These are phyloP conservation scores for Holothuria leucospilota DNA, from an alignment of 53 echinoderm and acorn worm species.

Conservation along the genomic window DNA sequence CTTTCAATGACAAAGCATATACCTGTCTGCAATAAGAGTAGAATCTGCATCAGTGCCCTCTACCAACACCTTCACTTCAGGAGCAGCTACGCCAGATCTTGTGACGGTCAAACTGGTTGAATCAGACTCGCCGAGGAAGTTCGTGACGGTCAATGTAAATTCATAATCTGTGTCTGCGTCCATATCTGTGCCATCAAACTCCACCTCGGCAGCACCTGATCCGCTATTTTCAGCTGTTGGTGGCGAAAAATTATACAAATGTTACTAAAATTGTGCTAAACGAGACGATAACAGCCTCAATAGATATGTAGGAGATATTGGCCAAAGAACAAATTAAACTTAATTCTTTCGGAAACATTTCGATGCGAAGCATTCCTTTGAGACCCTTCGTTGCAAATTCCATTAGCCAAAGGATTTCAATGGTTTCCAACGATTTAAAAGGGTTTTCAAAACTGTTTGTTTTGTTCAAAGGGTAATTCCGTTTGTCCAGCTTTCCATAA, in stretches of 20 bases:
- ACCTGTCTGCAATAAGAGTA: slow-evolving; percentile 81
- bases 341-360: no score
- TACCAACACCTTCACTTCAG: slow-evolving; percentile 75
- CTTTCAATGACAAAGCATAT: neutral
- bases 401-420: no score
- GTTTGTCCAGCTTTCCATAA: no score
- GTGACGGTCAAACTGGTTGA: slow-evolving; percentile 60
- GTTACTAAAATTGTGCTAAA: neutral
- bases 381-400: no score
- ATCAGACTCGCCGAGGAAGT: slow-evolving; percentile 81
- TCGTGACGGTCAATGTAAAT: slow-evolving; percentile 75
- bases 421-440: no score
- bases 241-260: neutral
- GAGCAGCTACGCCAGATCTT: slow-evolving; percentile 69
- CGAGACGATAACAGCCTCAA: no score
- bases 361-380: no score
- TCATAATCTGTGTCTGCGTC: slow-evolving; percentile 73
- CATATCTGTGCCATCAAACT: slow-evolving; percentile 40
- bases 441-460: no score
- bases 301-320: no score
- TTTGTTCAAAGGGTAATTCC: no score
- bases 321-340: no score
- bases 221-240: slow-evolving; percentile 31
- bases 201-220: slow-evolving; percentile 29
- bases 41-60: slow-evolving; percentile 65